Percentiles rank a stretch among this genome's conserved stretches.
These are phyloP conservation scores for Sarotherodon lohbergeri DNA, from an alignment of 2,113 vertebrate genomes.

Conservation along the genomic window DNA sequence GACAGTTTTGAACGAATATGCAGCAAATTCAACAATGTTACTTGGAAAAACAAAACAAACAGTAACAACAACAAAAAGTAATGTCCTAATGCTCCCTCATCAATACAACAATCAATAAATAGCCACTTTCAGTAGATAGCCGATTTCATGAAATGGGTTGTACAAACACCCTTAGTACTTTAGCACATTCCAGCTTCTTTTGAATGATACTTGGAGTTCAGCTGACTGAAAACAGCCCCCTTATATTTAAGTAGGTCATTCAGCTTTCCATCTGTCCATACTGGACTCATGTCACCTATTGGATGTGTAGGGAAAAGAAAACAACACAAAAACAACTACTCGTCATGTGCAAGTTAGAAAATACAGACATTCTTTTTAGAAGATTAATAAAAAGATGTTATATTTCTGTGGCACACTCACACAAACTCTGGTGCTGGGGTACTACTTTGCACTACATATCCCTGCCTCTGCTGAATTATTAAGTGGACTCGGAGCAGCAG, in stretches of 20 bases:
- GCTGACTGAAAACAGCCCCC: background rate
- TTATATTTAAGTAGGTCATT: constrained; percentile 48
- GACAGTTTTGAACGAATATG: background rate
- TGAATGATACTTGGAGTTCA: background rate
- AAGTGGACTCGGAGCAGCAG: background rate
- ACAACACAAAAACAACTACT: background rate
- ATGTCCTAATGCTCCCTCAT: background rate
- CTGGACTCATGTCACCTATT: background rate
- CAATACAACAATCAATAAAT: background rate
- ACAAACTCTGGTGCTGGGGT: background rate
- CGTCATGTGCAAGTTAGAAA: background rate
- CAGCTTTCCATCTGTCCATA: constrained; percentile 34
- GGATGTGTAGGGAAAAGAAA: background rate
- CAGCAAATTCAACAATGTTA: background rate
- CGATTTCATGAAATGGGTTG: background rate
- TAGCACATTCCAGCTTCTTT: background rate
- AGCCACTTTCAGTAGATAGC: background rate
- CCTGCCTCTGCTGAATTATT: background rate
- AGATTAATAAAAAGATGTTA: background rate
- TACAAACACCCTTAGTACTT: background rate
- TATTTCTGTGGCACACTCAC: background rate
- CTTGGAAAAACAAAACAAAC: background rate
- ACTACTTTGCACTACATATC: background rate
- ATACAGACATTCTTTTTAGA: background rate
- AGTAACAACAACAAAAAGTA: background rate